A percentile compares a stretch with the other conserved stretches of the same genome.
Conservation (phyloP, 2,113 vertebrate species). For the Cololabis saira region DNA sequence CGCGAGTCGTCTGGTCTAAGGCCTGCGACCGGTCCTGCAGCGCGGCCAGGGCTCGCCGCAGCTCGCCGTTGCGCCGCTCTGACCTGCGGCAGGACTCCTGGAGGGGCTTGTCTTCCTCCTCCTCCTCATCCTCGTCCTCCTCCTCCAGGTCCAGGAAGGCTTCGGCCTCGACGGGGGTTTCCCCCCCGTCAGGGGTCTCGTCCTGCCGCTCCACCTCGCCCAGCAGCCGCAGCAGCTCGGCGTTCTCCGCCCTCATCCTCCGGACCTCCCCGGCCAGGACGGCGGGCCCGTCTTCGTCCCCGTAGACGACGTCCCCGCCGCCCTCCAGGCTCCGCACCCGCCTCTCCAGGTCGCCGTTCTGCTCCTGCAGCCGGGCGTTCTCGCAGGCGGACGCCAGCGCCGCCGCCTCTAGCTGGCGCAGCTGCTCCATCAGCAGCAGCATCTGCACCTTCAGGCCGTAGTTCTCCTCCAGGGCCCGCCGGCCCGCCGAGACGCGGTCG, state of each 20-base stretch:
- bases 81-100: conserved; percentile 42
- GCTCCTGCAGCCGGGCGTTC: conserved; percentile 54
- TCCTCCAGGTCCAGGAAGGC: conserved; percentile 66
- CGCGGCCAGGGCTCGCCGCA: conserved; percentile 71
- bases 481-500: conserved; percentile 55
- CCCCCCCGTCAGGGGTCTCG: background rate
- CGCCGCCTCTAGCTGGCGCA: no score
- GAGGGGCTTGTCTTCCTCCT: conserved; percentile 38
- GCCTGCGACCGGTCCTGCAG: conserved; percentile 81
- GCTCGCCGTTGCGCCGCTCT: conserved; percentile 71
- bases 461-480: conserved; percentile 71
- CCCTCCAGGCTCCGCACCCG: conserved; percentile 63
- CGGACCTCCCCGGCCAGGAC: conserved; percentile 50
- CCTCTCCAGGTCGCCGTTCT: conserved; percentile 58
- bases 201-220: conserved; percentile 44
- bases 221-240: conserved; percentile 40
- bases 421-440: conserved; percentile 57
- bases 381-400: no score
- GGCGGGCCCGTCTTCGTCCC: conserved; percentile 30
- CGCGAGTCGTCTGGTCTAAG: conserved; percentile 82
- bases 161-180: conserved; percentile 22
- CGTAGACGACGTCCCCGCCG: conserved; percentile 30
- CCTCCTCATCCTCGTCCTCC: conserved; percentile 17
- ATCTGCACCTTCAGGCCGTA: conserved; percentile 69
- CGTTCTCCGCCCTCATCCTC: conserved; percentile 60